A percentile compares a stretch with the other conserved stretches of the same genome.
These are phyloP conservation scores for Conus betulinus DNA, from an alignment of 1,140 invertebrate species.

Conservation along the genomic window DNA sequence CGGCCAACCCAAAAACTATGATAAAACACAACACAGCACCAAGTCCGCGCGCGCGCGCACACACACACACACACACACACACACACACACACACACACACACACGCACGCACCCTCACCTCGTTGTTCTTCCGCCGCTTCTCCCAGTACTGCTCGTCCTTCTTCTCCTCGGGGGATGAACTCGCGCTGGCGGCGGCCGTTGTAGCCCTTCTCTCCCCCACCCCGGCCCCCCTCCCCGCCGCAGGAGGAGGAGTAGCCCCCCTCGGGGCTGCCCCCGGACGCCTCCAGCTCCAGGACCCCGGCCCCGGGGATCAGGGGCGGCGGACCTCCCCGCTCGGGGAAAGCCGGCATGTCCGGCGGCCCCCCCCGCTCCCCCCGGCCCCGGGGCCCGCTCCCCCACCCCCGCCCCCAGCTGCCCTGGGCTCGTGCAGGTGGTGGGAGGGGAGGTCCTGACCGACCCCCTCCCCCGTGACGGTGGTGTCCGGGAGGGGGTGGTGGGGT, in stretches of 20 bases:
- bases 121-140: slow-evolving; percentile 94
- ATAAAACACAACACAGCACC: too few species aligned
- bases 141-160: slow-evolving; percentile 99
- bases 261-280: slow-evolving; percentile 33
- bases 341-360: slow-evolving; percentile 18
- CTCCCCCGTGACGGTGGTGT: background rate
- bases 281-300: background rate
- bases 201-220: slow-evolving; percentile 46
- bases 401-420: background rate
- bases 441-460: background rate
- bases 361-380: background rate
- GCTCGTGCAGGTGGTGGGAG: background rate
- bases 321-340: slow-evolving; percentile 23
- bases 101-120: slow-evolving; percentile 71
- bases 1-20: too few species aligned
- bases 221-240: slow-evolving; percentile 31
- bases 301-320: slow-evolving; percentile 1
- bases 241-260: slow-evolving; percentile 22
- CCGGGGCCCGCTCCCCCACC: background rate
- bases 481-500: background rate
- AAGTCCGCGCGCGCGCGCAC: too few species aligned
- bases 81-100: too few species aligned
- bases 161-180: slow-evolving; percentile 96
- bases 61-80: too few species aligned
- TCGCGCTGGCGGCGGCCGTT: slow-evolving; percentile 89